These are phyloP conservation scores for Macrobrachium nipponense DNA, from an alignment of 1,140 invertebrate species.

Conservation along the genomic window DNA sequence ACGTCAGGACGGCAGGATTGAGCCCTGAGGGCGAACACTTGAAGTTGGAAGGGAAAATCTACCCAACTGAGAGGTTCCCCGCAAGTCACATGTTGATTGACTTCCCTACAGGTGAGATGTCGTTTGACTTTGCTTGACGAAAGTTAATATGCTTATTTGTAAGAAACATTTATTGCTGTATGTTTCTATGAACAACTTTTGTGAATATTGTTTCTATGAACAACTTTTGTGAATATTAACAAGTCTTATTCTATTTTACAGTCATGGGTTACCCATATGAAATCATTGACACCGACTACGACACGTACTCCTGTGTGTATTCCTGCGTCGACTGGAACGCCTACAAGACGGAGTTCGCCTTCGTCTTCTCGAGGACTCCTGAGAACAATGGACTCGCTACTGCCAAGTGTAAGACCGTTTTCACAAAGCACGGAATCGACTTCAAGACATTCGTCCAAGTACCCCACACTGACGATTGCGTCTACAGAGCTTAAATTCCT, in stretches of 20 bases:
- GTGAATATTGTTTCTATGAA: no score
- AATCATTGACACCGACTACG: slow-evolving; percentile 29
- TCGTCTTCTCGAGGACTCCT: slow-evolving; percentile 23
- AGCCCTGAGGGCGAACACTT: not conserved
- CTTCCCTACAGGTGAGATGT: slow-evolving; percentile 7
- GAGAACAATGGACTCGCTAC: slow-evolving; percentile 5
- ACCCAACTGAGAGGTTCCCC: slow-evolving; percentile 32
- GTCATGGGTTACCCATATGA: slow-evolving; percentile 6
- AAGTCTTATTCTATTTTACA: not conserved
- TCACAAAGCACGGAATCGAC: slow-evolving; percentile 22
- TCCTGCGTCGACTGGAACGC: slow-evolving; percentile 2
- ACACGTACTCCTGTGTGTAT: slow-evolving; percentile 24
- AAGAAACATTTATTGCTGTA: no score
- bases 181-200: not conserved
- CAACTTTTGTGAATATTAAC: not conserved
- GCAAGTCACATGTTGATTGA: slow-evolving; percentile 33
- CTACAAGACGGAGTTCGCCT: slow-evolving; percentile 29
- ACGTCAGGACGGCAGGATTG: slow-evolving; percentile 27
- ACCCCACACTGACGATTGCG: not conserved
- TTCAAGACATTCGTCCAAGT: slow-evolving; percentile 20
- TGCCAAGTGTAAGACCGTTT: slow-evolving; percentile 11
- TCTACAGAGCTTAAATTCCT: slow-evolving; percentile 15
- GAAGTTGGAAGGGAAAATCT: slow-evolving; percentile 6
- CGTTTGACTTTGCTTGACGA: not conserved
- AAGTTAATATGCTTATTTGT: not conserved